Evolutionary conservation across 2,888 invertebrate species (phyloP).

Genomic region (Acronicta aceris): DNA sequence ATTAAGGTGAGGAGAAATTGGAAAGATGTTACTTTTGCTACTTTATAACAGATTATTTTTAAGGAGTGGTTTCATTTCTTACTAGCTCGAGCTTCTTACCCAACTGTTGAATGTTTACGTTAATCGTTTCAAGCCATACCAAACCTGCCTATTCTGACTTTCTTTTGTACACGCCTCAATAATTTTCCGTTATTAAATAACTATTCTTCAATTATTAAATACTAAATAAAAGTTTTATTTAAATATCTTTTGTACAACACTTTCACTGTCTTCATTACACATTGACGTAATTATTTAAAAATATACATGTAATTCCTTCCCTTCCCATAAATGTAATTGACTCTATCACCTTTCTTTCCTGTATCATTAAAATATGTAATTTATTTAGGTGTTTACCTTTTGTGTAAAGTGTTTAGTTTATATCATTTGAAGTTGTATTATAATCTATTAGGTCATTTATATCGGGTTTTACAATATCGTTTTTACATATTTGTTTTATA

Average conservation of each 20-base stretch:
- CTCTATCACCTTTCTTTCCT: conserved; percentile 60
- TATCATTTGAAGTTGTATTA: neutral
- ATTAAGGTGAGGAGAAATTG: neutral
- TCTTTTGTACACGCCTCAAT: conserved; percentile 40
- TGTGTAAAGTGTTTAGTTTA: neutral
- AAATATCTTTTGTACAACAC: conserved; percentile 38
- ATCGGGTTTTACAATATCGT: no score
- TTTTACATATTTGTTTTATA: no score
- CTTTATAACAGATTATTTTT: conserved; percentile 2
- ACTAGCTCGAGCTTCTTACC: conserved; percentile 11
- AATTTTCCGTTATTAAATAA: conserved; percentile 41
- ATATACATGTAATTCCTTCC: conserved; percentile 50
- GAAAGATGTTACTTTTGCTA: neutral
- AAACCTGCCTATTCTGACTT: conserved; percentile 24
- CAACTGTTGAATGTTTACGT: conserved; percentile 14
- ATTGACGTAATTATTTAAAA: conserved; percentile 48
- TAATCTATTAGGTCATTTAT: no score
- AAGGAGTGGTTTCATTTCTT: conserved; percentile 5
- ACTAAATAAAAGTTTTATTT: conserved; percentile 37
- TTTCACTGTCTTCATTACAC: conserved; percentile 47
- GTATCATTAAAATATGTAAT: conserved; percentile 33
- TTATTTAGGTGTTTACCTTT: conserved; percentile 23
- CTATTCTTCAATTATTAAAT: conserved; percentile 42
- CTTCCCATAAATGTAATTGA: conserved; percentile 59
- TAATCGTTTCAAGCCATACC: conserved; percentile 26